Percentiles rank a stretch among this genome's conserved stretches.
These are phyloP conservation scores for Loxodonta africana DNA, from an alignment of 2,113 vertebrate species.

Conservation along the genomic window DNA sequence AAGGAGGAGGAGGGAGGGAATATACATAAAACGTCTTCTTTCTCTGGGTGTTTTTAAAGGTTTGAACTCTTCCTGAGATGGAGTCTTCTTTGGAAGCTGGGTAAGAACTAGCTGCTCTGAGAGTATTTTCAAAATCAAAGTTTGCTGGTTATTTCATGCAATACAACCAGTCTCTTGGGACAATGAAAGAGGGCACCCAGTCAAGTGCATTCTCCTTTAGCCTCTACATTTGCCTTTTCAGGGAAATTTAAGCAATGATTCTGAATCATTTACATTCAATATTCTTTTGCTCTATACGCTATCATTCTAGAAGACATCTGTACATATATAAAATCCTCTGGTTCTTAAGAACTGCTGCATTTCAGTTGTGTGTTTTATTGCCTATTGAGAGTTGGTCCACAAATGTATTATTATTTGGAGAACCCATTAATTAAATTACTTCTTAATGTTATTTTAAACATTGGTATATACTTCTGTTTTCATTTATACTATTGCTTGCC, in stretches of 20 bases:
- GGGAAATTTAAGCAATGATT: constrained; percentile 59
- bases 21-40: neutral
- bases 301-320: constrained; percentile 39
- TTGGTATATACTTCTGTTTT: neutral
- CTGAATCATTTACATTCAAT: constrained; percentile 73
- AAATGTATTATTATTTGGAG: constrained; percentile 65
- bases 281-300: constrained; percentile 34
- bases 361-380: constrained; percentile 18
- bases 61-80: neutral
- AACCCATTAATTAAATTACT: constrained; percentile 62
- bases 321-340: constrained; percentile 6
- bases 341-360: neutral
- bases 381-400: neutral
- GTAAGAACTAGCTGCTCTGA: neutral
- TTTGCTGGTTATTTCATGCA: neutral
- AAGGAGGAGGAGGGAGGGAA: neutral
- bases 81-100: neutral
- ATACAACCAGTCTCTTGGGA: neutral
- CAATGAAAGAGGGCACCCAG: neutral
- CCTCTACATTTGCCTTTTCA: constrained; percentile 22
- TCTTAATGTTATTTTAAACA: constrained; percentile 23
- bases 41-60: neutral
- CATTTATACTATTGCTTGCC: constrained; percentile 17
- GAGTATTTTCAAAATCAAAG: constrained; percentile 2
- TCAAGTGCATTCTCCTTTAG: neutral